Evolutionary conservation across 2,888 invertebrate genomes (phyloP).

Genomic region (Aricia artaxerxes): DNA sequence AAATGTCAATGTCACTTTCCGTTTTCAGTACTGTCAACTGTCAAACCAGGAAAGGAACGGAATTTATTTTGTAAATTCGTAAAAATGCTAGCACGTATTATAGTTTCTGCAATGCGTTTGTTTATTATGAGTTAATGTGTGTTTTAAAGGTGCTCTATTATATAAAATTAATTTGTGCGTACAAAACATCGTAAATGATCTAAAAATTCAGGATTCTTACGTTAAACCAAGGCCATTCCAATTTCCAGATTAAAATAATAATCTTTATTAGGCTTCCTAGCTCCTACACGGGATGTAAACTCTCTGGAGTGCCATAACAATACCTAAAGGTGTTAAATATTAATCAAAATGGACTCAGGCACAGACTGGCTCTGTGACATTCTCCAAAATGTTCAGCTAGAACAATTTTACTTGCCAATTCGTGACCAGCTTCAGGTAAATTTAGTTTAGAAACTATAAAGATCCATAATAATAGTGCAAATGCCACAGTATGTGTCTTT

Average conservation of each 20-base stretch:
- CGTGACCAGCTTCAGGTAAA: constrained; percentile 93
- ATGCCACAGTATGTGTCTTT: neutral
- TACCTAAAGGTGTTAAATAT: constrained; percentile 40
- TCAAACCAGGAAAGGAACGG: neutral
- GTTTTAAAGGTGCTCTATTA: neutral
- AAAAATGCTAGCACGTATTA: neutral
- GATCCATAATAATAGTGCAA: neutral
- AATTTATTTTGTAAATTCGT: constrained; percentile 1
- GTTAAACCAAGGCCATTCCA: constrained; percentile 22
- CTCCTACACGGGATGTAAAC: constrained; percentile 69
- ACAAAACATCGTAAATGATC: neutral
- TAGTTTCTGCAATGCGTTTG: neutral
- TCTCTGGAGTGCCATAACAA: constrained; percentile 47
- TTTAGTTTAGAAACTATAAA: neutral
- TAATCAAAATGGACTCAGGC: constrained; percentile 64
- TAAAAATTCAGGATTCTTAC: neutral
- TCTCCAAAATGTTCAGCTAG: constrained; percentile 93
- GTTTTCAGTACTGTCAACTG: constrained; percentile 18
- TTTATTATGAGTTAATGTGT: neutral
- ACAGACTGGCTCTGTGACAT: constrained; percentile 93
- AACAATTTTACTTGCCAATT: constrained; percentile 93
- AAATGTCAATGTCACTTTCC: constrained; percentile 25
- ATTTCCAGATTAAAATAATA: constrained; percentile 18
- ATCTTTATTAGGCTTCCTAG: constrained; percentile 44
- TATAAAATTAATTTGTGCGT: neutral